Evolutionary conservation across 2,888 invertebrate species (phyloP).

Genomic region (Drosophila meridionalis): DNA sequence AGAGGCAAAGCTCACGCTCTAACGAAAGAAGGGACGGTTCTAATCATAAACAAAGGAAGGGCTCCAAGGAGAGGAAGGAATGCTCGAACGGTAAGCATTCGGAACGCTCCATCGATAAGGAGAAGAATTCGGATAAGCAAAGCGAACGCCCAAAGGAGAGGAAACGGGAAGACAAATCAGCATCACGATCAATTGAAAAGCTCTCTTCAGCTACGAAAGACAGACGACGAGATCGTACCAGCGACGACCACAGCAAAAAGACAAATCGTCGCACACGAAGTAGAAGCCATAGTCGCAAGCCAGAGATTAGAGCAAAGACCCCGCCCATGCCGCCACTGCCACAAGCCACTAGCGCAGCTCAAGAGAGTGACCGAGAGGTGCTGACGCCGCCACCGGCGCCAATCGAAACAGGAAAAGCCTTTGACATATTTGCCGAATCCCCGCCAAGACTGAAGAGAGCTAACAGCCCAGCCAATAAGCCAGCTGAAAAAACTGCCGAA

Average conservation of each 20-base stretch:
- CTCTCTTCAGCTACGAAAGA: not conserved
- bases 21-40: constrained; percentile 13
- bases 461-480: constrained; percentile 19
- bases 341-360: constrained; percentile 3
- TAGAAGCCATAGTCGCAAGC: constrained; percentile 31
- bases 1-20: constrained; percentile 3
- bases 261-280: constrained; percentile 19
- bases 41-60: constrained; percentile 14
- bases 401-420: constrained; percentile 27
- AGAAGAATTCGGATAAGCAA: constrained; percentile 7
- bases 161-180: constrained; percentile 11
- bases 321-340: constrained; percentile 55
- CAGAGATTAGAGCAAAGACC: constrained; percentile 36
- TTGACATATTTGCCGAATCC: constrained; percentile 81
- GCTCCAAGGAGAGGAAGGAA: constrained; percentile 19
- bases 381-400: constrained; percentile 18
- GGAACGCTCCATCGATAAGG: constrained; percentile 11
- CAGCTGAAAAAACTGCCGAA: constrained; percentile 38
- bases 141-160: constrained; percentile 18
- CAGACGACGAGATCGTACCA: constrained; percentile 5
- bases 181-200: constrained; percentile 5
- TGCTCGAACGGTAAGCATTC: constrained; percentile 15
- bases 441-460: constrained; percentile 66
- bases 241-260: constrained; percentile 2
- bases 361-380: not conserved